Conservation (phyloP, 1,140 invertebrate genomes). For the Aphelinus certus region DNA sequence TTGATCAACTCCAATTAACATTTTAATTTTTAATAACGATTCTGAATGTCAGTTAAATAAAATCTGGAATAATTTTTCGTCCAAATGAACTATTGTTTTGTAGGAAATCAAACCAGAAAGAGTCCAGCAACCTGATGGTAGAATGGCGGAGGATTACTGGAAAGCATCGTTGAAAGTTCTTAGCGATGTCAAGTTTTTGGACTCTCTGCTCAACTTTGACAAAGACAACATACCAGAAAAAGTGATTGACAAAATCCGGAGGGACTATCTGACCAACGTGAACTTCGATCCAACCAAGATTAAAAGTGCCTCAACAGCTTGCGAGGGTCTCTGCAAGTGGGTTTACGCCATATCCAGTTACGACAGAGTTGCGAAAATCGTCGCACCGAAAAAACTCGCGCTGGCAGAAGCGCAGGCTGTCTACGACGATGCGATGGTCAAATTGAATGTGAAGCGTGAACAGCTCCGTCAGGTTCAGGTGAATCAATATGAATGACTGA, state of each 20-base stretch:
- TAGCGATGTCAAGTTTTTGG: slow-evolving; percentile 91
- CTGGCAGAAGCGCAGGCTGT: slow-evolving; percentile 80
- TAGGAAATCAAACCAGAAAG: slow-evolving; percentile 86
- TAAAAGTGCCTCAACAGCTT: slow-evolving; percentile 78
- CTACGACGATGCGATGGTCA: slow-evolving; percentile 74
- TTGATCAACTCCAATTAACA: background rate
- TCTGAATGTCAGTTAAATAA: background rate
- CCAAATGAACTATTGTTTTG: background rate
- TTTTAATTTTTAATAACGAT: background rate
- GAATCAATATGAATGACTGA: background rate
- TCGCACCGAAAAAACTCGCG: slow-evolving; percentile 85
- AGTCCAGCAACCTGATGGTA: slow-evolving; percentile 76
- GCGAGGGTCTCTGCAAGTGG: slow-evolving; percentile 89
- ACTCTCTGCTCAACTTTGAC: slow-evolving; percentile 85
- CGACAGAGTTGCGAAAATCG: slow-evolving; percentile 89
- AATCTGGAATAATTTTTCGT: slow-evolving; percentile 15
- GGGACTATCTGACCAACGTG: slow-evolving; percentile 84
- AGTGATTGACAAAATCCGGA: slow-evolving; percentile 85
- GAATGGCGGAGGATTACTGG: slow-evolving; percentile 91
- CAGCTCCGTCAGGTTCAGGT: slow-evolving; percentile 74
- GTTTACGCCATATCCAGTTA: slow-evolving; percentile 93
- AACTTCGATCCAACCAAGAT: slow-evolving; percentile 94
- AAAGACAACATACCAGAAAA: slow-evolving; percentile 89
- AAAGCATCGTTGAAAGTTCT: slow-evolving; percentile 89
- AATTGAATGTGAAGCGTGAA: slow-evolving; percentile 78